Evolutionary conservation across 2,113 vertebrate species (phyloP).

Genomic region (Amphilophus citrinellus): DNA sequence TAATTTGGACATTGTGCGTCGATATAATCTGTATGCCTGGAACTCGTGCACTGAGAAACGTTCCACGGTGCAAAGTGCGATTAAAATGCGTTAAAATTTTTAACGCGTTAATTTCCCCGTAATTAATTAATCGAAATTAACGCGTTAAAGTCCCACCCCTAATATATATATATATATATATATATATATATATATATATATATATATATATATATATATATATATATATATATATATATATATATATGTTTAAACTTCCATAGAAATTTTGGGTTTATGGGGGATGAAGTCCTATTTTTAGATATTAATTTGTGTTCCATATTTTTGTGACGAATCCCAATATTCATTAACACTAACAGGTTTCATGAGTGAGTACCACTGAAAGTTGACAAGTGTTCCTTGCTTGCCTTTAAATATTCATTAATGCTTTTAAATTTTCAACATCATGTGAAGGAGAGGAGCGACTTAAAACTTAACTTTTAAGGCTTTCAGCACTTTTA

Average conservation of each 20-base stretch:
- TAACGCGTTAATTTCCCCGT: no score
- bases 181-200: no score
- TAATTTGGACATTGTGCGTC: no score
- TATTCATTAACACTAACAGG: background rate
- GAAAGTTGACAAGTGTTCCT: background rate
- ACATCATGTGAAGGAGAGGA: background rate
- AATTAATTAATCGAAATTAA: no score
- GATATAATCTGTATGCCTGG: no score
- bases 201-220: no score
- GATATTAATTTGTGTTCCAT: constrained; percentile 7
- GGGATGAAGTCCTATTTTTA: constrained; percentile 4
- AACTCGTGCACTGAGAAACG: no score
- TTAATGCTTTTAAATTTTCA: background rate
- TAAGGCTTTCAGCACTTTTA: background rate
- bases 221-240: no score
- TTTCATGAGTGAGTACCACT: background rate
- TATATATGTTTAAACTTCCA: constrained; percentile 30
- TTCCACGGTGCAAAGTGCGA: no score
- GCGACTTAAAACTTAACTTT: background rate
- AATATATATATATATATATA: no score
- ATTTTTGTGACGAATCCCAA: background rate
- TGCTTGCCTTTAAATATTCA: background rate
- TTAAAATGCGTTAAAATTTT: no score
- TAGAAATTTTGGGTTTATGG: constrained; percentile 27
- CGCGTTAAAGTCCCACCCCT: no score